Conservation (phyloP, 2,888 invertebrate species). For the Pomacea canaliculata region DNA sequence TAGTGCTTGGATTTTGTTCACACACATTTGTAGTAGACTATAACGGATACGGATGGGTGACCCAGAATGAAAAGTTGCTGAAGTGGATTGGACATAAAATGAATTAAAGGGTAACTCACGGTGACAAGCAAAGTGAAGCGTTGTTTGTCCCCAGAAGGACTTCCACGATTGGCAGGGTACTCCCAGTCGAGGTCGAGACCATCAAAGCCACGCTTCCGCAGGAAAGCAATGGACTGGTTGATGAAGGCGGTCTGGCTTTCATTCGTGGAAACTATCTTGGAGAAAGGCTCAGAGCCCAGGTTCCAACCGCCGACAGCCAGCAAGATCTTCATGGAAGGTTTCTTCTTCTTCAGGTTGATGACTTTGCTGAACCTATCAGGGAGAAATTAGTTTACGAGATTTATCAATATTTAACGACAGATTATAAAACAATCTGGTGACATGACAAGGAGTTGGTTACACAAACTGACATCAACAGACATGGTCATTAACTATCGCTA, state of each 20-base stretch:
- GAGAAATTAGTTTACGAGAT: no score
- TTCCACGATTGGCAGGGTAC: slow-evolving; percentile 76
- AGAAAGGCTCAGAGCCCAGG: slow-evolving; percentile 19
- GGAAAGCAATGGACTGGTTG: slow-evolving; percentile 28
- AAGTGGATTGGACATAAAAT: no score
- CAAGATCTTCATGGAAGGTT: slow-evolving; percentile 25
- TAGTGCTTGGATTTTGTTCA: no score
- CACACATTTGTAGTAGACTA: no score
- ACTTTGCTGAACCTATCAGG: slow-evolving; percentile 21
- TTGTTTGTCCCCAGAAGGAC: slow-evolving; percentile 60
- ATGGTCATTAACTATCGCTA: no score
- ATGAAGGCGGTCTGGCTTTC: slow-evolving; percentile 13
- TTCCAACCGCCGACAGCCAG: slow-evolving; percentile 32
- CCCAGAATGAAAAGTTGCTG: no score
- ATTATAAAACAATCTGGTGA: no score
- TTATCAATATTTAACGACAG: no score
- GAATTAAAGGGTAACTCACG: slow-evolving; percentile 33
- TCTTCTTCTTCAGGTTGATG: slow-evolving; percentile 17
- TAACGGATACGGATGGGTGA: no score
- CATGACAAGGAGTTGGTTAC: no score
- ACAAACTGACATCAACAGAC: background rate
- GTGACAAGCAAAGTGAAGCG: slow-evolving; percentile 51
- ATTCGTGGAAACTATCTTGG: slow-evolving; percentile 15
- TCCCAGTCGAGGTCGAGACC: slow-evolving; percentile 95
- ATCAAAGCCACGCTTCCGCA: slow-evolving; percentile 76